Conservation (phyloP, 1,140 invertebrate species). For the Helicoverpa armigera region DNA sequence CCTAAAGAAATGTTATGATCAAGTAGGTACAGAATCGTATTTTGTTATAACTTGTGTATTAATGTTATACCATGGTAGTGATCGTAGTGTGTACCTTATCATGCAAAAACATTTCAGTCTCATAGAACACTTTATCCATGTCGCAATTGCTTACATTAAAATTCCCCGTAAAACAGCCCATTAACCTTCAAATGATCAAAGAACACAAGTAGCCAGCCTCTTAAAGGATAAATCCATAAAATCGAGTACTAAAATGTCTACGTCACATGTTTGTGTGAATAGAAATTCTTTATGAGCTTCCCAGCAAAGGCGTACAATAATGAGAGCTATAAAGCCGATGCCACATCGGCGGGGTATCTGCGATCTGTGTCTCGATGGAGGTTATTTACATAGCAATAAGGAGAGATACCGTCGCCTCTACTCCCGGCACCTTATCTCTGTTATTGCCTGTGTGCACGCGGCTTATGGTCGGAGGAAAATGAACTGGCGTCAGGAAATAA, state of each 20-base stretch:
- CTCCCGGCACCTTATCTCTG: constrained; percentile 72
- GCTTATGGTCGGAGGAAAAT: constrained; percentile 80
- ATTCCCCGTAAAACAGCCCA: constrained; percentile 14
- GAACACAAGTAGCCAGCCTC: constrained; percentile 36
- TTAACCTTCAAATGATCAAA: constrained; percentile 32
- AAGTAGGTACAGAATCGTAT: too few species aligned
- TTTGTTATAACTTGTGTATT: too few species aligned
- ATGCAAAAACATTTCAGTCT: too few species aligned
- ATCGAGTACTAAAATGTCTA: constrained; percentile 39
- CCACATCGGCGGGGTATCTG: constrained; percentile 77
- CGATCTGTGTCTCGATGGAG: constrained; percentile 79
- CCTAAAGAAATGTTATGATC: too few species aligned
- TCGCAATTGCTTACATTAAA: constrained; percentile 21
- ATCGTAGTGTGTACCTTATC: too few species aligned
- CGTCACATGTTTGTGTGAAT: constrained; percentile 46
- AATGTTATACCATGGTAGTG: too few species aligned
- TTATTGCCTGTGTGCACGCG: constrained; percentile 81
- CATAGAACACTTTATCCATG: background rate
- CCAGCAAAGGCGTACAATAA: constrained; percentile 66
- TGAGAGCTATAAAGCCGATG: constrained; percentile 78
- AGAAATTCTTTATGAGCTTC: constrained; percentile 47
- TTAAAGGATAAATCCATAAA: constrained; percentile 47
- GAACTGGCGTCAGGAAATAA: constrained; percentile 77
- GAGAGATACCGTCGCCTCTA: constrained; percentile 73
- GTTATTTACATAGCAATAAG: constrained; percentile 85